Base-by-base conservation (phyloP, 2,888 invertebrate species). In the Paralinhomoeus sp. region DNA sequence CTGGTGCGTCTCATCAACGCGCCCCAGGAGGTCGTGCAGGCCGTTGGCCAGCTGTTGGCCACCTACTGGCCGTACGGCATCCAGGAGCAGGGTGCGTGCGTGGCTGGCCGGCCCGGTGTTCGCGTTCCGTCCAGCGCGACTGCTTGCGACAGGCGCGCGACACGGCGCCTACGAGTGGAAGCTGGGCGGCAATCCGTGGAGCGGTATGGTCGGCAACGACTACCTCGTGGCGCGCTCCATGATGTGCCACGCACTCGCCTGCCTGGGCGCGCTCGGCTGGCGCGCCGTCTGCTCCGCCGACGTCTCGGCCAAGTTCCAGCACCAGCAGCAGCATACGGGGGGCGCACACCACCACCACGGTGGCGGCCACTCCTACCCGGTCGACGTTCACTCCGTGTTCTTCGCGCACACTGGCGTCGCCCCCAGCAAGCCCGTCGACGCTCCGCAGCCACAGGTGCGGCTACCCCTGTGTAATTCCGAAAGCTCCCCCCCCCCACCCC, bases 151-250 rank as follows among this genome's bases (percentile, higher is more conserved):
- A 40, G 41, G 20, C 17, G n/a, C 41, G 2, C n/a, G 18, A 13
- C 7, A 2, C 3, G 35, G 22, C 13, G 41, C 33, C 20, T 22
- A 33, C 23, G 48, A 49, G 24, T 42, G 42, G 40, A 47, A 47
- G 24, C 35, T 50, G 34, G 9, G 31, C 37, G 50, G 45, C 12
- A 33, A 42, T 31, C 47, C 49, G 15, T 50, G 50, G 50, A 20
- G 18, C 33, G 17, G 35, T 15, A 27, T 24, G 17, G 2, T 3
- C 17, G 43, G 39, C 24, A 35, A 37, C 15, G 47, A 47, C 38
- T 45, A 21, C 37, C 41, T 40, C n/a, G n/a, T 41, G 24, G 40
- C 43, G 12, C 41, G 49, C 15, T 18, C 36, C 22, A 20, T 49
- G 23, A 45, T 50, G 44, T 24, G 35, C 27, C 20, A 18, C 20